Evolutionary conservation across 2,113 vertebrate species (phyloP).

Genomic region (Melanerpes formicivorus): DNA sequence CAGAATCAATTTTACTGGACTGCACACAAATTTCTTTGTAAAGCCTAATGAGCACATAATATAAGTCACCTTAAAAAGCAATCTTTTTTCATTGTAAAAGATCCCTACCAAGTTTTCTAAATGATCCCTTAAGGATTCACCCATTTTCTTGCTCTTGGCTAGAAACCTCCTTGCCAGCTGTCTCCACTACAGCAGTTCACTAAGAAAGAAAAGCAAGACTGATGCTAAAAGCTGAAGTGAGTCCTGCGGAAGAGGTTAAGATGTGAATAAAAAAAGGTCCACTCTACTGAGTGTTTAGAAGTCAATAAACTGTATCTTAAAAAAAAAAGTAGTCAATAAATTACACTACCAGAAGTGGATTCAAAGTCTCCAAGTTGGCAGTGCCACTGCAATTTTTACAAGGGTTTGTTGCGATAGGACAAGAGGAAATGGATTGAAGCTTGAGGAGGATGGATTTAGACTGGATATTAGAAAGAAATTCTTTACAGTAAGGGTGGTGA

Average conservation of each 20-base stretch:
- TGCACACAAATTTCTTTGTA: neutral
- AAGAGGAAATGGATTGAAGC: no score
- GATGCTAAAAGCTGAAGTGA: neutral
- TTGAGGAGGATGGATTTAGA: no score
- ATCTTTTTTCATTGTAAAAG: neutral
- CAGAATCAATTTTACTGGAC: neutral
- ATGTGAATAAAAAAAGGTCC: neutral
- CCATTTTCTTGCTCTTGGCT: neutral
- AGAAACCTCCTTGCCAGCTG: neutral
- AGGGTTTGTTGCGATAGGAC: no score
- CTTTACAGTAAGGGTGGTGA: no score
- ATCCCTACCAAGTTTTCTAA: neutral
- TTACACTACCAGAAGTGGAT: neutral
- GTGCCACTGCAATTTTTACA: neutral
- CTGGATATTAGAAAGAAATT: no score
- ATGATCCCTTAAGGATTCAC: neutral
- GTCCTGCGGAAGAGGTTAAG: neutral
- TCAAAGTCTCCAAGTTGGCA: neutral
- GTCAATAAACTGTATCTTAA: neutral
- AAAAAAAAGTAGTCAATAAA: neutral
- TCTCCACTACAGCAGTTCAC: neutral
- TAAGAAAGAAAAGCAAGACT: neutral
- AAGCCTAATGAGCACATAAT: slow-evolving; percentile 5
- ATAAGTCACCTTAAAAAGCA: neutral
- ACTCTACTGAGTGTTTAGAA: neutral